Percentiles rank a stretch among this genome's conserved stretches.
Conservation (phyloP, 2,888 invertebrate genomes). For the Drosophila parthenogenetica region DNA sequence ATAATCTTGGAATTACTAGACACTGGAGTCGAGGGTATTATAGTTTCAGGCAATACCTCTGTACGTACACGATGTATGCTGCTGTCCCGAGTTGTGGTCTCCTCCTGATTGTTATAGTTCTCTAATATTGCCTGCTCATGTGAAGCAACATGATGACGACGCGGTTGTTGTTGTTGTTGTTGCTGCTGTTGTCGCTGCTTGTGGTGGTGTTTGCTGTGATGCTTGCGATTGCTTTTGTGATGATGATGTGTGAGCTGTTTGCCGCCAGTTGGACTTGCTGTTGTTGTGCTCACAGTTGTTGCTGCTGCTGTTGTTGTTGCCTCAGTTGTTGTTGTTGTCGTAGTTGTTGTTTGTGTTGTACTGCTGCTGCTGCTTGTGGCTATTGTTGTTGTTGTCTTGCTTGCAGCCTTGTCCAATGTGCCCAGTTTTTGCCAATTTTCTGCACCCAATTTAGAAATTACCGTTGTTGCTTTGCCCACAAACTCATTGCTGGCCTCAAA, state of each 20-base stretch:
- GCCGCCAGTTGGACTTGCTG: conserved; percentile 20
- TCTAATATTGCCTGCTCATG: conserved; percentile 61
- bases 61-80: conserved; percentile 84
- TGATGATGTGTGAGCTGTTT: conserved; percentile 28
- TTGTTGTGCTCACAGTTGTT: conserved; percentile 26
- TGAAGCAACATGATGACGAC: conserved; percentile 63
- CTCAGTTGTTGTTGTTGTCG: conserved; percentile 27
- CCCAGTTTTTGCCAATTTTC: conserved; percentile 72
- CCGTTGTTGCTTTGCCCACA: conserved; percentile 39
- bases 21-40: conserved; percentile 82
- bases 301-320: conserved; percentile 28
- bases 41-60: conserved; percentile 82
- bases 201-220: conserved; percentile 31
- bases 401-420: conserved; percentile 62
- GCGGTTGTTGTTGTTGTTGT: conserved; percentile 50
- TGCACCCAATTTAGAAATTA: conserved; percentile 50
- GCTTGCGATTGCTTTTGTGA: conserved; percentile 26
- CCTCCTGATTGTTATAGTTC: conserved; percentile 55
- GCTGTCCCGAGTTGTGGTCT: conserved; percentile 83
- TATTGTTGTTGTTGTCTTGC: conserved; percentile 25
- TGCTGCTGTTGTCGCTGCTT: conserved; percentile 48
- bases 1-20: conserved; percentile 85
- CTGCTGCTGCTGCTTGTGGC: conserved; percentile 23
- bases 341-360: conserved; percentile 32
- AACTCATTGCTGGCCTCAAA: conserved; percentile 60